Percentiles rank a stretch among this genome's conserved stretches.
phyloP scores from a whole-genome alignment of 2,888 invertebrate genomes.

The Rhagonycha fulva region DNA sequence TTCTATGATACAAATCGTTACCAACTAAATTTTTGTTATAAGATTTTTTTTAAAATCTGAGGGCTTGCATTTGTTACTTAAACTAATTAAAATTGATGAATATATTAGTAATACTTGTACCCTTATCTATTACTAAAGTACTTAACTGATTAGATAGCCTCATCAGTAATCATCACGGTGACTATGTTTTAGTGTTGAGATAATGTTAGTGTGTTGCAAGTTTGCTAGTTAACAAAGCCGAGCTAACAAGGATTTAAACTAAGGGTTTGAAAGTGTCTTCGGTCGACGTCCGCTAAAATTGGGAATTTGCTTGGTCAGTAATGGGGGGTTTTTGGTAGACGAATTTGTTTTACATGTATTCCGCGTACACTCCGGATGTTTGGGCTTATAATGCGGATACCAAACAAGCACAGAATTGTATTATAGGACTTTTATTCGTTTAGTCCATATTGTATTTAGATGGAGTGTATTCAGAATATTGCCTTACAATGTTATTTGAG shows the following conservation, averaged over 20 bases:
- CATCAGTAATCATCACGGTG: slow-evolving; percentile 34
- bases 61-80: not conserved
- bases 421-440: slow-evolving; percentile 14
- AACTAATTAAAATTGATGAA: not conserved
- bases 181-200: slow-evolving; percentile 27
- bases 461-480: slow-evolving; percentile 12
- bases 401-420: slow-evolving; percentile 18
- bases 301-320: slow-evolving; percentile 16
- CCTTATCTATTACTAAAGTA: slow-evolving; percentile 25
- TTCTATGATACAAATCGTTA: too few relatives aligned
- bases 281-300: slow-evolving; percentile 23
- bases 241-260: slow-evolving; percentile 24
- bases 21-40: not conserved
- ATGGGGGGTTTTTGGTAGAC: slow-evolving; percentile 19
- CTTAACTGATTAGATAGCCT: slow-evolving; percentile 27
- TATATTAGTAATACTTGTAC: slow-evolving; percentile 16
- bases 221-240: slow-evolving; percentile 28
- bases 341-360: slow-evolving; percentile 23
- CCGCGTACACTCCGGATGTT: slow-evolving; percentile 25
- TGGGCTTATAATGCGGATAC: slow-evolving; percentile 26
- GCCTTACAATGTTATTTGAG: not conserved
- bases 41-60: not conserved
- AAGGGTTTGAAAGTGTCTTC: slow-evolving; percentile 22
- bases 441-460: slow-evolving; percentile 3
- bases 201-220: slow-evolving; percentile 22